Base-by-base conservation (phyloP, 2,113 vertebrate genomes). In the Epinephelus moara region DNA sequence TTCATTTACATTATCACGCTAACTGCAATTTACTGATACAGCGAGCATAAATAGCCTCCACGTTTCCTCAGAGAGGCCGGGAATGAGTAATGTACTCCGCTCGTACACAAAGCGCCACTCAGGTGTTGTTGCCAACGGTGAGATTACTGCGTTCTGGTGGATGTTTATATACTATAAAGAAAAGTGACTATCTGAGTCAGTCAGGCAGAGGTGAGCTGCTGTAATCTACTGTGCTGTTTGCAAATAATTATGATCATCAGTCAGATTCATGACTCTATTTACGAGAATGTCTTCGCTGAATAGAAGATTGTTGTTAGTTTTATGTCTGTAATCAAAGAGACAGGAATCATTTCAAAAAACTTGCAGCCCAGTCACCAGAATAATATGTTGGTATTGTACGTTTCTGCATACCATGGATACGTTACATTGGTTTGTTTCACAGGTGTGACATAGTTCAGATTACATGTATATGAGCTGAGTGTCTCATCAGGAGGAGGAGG, bases 1-100 rank as follows among this genome's bases (percentile, higher is more conserved):
- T 74, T 45, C 56, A 64, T 80, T 78, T 74, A 64, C 72, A 69
- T 69, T 74, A 50, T 74, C 77, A 49, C 21, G 19, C 30, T 47
- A 75, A 57, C 64, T 52, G 40, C 66, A 85, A 56, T 67, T 68
- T 49, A 73, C 50, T 4, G 53, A 74, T 53, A 69, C 69, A 57
- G 74, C 19, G 19, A 59, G 15, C 33, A 61, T 40, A n/a, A 56
- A 37, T 45, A 70, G 56, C 21, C 49, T 23, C 6, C 62, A 18
- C 4, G 7, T 40, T 50, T 76, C 25, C 25, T 23, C 27, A 2
- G 1, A 59, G 40, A 83, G 50, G 15, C 0, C 49, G 56, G 52
- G 25, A 19, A 70, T 70, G 64, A 89, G n/a, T 71, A 52, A 75
- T 55, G 56, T 23, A 33, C 62, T 73, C 25, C 47, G 30, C 2